Conservation (phyloP, 2,113 vertebrate species). For the Burhinus bistriatus region DNA sequence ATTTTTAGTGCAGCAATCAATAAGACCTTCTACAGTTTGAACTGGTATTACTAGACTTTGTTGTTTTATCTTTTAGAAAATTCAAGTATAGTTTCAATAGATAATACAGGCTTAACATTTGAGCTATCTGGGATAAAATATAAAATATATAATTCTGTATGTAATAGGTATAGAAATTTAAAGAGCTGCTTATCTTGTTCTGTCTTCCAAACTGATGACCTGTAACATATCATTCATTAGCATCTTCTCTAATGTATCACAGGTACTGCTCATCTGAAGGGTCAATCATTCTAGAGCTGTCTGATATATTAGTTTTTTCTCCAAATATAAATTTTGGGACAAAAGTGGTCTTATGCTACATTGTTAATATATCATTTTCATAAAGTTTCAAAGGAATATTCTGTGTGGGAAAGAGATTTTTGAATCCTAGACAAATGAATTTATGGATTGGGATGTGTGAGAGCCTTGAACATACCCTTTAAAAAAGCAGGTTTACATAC, state of each 20-base stretch:
- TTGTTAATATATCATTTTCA: not conserved
- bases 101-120: not conserved
- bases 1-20: not conserved
- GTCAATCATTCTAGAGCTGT: not conserved
- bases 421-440: not conserved
- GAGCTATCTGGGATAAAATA: not conserved
- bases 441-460: not conserved
- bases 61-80: not conserved
- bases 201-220: not conserved
- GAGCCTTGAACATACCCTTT: accelerated
- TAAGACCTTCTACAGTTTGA: not conserved
- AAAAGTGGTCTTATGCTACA: not conserved
- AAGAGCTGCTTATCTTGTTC: not conserved
- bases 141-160: not conserved
- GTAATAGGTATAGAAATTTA: not conserved
- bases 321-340: not conserved
- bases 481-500: not conserved
- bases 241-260: not conserved
- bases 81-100: not conserved
- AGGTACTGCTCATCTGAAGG: not conserved
- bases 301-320: not conserved
- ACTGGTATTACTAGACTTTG: not conserved
- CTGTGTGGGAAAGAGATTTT: not conserved
- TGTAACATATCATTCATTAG: not conserved
- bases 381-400: not conserved